Evolutionary conservation across 2,797 vertebrate genomes (phyloP), one percentile per base, ranked within the genome.

Genomic region (Melanotaenia nigrans): DNA sequence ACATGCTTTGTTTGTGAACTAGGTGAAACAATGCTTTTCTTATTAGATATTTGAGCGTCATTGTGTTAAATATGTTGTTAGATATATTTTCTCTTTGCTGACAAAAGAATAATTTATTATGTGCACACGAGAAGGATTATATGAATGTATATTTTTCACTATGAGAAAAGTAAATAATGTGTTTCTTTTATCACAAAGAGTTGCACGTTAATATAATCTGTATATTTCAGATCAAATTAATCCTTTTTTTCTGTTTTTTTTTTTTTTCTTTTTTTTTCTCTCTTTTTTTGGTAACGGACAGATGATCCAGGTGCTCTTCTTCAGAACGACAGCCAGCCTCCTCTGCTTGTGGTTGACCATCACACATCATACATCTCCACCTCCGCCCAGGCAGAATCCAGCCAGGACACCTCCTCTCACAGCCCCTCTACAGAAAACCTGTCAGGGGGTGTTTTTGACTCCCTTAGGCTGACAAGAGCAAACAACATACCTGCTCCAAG

Each of bases 401-500:
- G 78, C 90, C 94, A 85, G 84, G 81, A 94, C 86, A 65, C 92
- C 81, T 64, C 79, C 30, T 58, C 70, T 63, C 78, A 65, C 6
- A 64, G 57, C 35, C 88, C 91, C 28, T 42, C 18, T 1, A 18
- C 78, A 56, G 85, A 82, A 1, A 62, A 68, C 66, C 70, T 85
- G 45, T 22, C 83, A 42, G 76, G 1, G 12, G 30, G 36, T 1
- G 58, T 63, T 47, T 81, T 79, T 40, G 76, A 84, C 18, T 75
- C 81, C 16, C 90, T 93, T 85, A 95, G 94, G 47, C 93, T 94
- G 92, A 84, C 93, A 77, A 95, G 87, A 89, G 81, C 93, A 16
- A 88, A 90, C 51, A 93, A 86, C 83, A 93, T 94, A 64, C 85
- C 88, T 6, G 94, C 95, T 85, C 93, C 94, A 35, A 97, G 97